Base-by-base conservation (phyloP, 2,888 invertebrate genomes). In the Acronicta leporina region DNA sequence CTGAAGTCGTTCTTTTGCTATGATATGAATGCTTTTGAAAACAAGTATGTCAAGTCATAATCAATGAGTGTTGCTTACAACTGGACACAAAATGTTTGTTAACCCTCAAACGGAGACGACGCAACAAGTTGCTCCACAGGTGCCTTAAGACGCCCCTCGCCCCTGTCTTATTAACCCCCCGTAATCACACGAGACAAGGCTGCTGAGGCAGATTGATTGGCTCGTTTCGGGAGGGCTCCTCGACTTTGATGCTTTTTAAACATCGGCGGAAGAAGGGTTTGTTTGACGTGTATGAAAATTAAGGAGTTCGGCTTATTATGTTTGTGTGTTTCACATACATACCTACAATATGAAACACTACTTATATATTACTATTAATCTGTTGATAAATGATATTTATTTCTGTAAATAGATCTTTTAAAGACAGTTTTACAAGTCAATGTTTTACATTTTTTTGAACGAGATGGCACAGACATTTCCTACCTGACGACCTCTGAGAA, bases 181-280 rank as follows among this genome's bases (percentile, higher is more conserved):
- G 87, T 89, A 88, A 90, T 90, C 86, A 87, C 86, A 81, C 77
- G 79, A 85, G 89, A 90, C 89, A 86, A 73, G 68, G 46, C 55
- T 66, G 74, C 63, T 69, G 76, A 63, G 64, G 60, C 60, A 80
- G 88, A 89, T 89, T 90, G 89, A 89, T 89, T 86, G 85, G 76
- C 77, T 75, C 75, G 62, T 56, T 55, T 55, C 42, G 42, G 38
- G 16, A 46, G 20, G 48, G 64, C 38, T 14, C 55, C 45, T 52
- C 13, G 35, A 47, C 41, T 33, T 48, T 57, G 64, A 50, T 50
- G 61, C 54, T 45, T 63, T 57, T 61, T 59, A 54, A 14, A 13
- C 44, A 49, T 44, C 20, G 46, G 38, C 27, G 30, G 38, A 44
- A 38, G 46, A 70, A 54, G 57, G 57, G 62, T 72, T 62, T 16